These are phyloP conservation scores for Petrolisthes manimaculis DNA, from an alignment of 2,888 invertebrate genomes.

Conservation along the genomic window DNA sequence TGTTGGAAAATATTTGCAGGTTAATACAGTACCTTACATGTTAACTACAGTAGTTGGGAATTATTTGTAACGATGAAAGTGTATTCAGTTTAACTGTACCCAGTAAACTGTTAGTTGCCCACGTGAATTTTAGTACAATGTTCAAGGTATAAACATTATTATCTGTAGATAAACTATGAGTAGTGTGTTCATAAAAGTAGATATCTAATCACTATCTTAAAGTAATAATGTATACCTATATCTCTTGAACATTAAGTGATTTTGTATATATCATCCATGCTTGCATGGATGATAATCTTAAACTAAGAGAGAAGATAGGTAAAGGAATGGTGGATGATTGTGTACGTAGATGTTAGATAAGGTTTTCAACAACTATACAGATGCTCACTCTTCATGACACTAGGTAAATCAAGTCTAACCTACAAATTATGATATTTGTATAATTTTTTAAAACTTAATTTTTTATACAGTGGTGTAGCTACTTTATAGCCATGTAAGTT, in stretches of 20 bases:
- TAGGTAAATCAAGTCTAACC: not conserved
- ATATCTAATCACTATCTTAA: too few relatives aligned
- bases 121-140: not conserved
- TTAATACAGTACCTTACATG: not conserved
- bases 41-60: not conserved
- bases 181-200: too few relatives aligned
- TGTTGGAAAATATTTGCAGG: too few relatives aligned
- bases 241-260: too few relatives aligned
- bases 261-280: too few relatives aligned
- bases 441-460: not conserved
- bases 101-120: not conserved
- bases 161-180: too few relatives aligned
- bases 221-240: too few relatives aligned
- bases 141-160: not conserved
- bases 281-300: too few relatives aligned
- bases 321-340: not conserved
- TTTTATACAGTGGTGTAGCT: not conserved
- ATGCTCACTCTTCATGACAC: not conserved
- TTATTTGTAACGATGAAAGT: not conserved
- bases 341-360: not conserved
- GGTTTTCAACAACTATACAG: not conserved
- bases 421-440: not conserved
- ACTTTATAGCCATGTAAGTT: not conserved
- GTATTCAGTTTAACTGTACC: conserved; percentile 8
- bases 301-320: too few relatives aligned